Conservation (phyloP, 2,888 invertebrate species). For the Yponomeuta malinellus region DNA sequence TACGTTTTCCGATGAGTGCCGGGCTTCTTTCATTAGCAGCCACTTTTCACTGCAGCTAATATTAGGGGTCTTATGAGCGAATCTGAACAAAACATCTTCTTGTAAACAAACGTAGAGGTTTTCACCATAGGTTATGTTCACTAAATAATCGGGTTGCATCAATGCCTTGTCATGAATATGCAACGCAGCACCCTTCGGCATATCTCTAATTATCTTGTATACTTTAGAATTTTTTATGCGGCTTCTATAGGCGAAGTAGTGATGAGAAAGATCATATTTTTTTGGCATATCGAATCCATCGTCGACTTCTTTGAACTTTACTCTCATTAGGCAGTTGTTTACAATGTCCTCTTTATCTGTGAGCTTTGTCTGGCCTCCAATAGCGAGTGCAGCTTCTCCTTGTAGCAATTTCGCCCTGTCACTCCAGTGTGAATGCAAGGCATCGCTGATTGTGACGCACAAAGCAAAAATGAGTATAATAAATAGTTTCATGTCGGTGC, state of each 20-base stretch:
- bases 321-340: slow-evolving; percentile 76
- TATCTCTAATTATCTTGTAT: slow-evolving; percentile 77
- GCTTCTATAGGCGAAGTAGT: slow-evolving; percentile 78
- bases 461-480: background rate
- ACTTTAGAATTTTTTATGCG: slow-evolving; percentile 78
- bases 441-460: background rate
- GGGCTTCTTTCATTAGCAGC: slow-evolving; percentile 62
- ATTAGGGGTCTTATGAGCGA: slow-evolving; percentile 39
- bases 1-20: slow-evolving; percentile 49
- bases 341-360: slow-evolving; percentile 64
- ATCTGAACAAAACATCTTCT: slow-evolving; percentile 31
- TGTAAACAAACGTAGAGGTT: slow-evolving; percentile 74
- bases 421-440: background rate
- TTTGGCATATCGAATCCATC: slow-evolving; percentile 72
- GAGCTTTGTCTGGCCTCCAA: slow-evolving; percentile 71
- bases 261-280: slow-evolving; percentile 78
- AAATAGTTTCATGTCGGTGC: background rate
- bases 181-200: slow-evolving; percentile 86
- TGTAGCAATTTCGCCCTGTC: slow-evolving; percentile 58
- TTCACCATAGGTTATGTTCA: slow-evolving; percentile 78
- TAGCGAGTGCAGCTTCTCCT: slow-evolving; percentile 55
- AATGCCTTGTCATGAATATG: slow-evolving; percentile 82
- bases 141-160: slow-evolving; percentile 76
- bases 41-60: slow-evolving; percentile 47
- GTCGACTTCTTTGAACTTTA: slow-evolving; percentile 71